Conservation (phyloP, 1,140 invertebrate genomes). For the Oppia nitens region DNA sequence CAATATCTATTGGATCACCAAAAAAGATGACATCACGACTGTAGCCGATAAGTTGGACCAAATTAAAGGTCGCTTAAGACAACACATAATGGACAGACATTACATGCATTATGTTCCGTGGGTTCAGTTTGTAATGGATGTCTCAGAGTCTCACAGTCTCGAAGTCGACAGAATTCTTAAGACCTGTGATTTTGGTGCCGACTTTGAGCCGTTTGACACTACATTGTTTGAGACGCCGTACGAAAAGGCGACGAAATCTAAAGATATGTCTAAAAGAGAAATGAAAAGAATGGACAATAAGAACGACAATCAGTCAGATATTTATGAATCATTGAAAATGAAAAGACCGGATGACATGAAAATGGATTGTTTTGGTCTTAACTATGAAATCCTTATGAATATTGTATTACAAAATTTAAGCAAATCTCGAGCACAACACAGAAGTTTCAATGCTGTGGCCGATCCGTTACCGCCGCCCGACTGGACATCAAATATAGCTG, state of each 20-base stretch:
- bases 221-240: not conserved
- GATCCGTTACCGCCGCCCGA: not conserved
- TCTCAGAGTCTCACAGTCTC: not conserved
- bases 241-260: not conserved
- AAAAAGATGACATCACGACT: not conserved
- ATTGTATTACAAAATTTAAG: constrained; percentile 4
- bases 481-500: not conserved
- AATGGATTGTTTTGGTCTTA: not conserved
- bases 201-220: not conserved
- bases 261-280: no score
- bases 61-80: constrained; percentile 8
- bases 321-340: not conserved
- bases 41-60: not conserved
- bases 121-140: constrained; percentile 6
- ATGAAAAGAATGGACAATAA: not conserved
- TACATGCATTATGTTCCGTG: not conserved
- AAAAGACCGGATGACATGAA: constrained; percentile 1
- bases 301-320: not conserved
- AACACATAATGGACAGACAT: constrained; percentile 5
- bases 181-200: not conserved
- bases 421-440: constrained; percentile 4
- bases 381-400: constrained; percentile 8
- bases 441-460: constrained; percentile 1
- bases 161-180: not conserved
- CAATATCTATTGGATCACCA: constrained; percentile 7